A percentile compares a stretch with the other conserved stretches of the same genome.
Evolutionary conservation across 1,140 invertebrate species (phyloP).

Genomic region (Wasmannia auropunctata): DNA sequence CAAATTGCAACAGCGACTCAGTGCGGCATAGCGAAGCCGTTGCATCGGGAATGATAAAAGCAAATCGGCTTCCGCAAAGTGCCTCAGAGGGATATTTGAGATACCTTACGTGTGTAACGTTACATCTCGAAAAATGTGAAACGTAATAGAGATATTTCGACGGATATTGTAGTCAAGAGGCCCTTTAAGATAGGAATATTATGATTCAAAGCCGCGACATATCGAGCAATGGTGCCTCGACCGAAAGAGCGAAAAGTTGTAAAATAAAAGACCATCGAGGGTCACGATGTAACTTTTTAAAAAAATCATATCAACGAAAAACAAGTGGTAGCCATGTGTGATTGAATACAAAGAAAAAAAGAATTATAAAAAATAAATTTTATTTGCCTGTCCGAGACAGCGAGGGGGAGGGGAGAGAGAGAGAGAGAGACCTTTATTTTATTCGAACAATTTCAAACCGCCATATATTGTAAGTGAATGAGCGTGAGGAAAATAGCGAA

Average conservation of each 20-base stretch:
- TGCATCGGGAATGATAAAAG: constrained; percentile 48
- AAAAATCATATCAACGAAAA: constrained; percentile 39
- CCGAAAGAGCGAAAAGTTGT: background rate
- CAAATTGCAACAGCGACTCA: constrained; percentile 24
- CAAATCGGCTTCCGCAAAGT: constrained; percentile 57
- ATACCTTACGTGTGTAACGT: constrained; percentile 38
- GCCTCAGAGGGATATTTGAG: constrained; percentile 43
- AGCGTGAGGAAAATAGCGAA: constrained; percentile 28
- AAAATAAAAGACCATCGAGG: constrained; percentile 20
- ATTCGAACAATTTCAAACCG: constrained; percentile 28
- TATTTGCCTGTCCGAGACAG: constrained; percentile 12
- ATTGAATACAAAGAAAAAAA: background rate
- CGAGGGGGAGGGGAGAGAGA: too few relatives aligned
- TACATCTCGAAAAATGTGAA: constrained; percentile 57
- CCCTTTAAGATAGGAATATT: constrained; percentile 47
- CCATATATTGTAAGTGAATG: constrained; percentile 26
- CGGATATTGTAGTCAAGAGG: background rate
- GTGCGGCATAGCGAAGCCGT: background rate
- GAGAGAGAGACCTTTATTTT: constrained; percentile 21
- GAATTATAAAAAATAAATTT: constrained; percentile 3
- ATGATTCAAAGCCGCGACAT: constrained; percentile 14
- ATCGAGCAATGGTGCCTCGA: background rate
- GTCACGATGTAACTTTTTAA: constrained; percentile 6
- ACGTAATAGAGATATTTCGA: constrained; percentile 50
- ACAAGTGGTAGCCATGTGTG: constrained; percentile 15